These are phyloP conservation scores for Narcine bancroftii DNA, from an alignment of 2,113 vertebrate genomes.

Conservation along the genomic window DNA sequence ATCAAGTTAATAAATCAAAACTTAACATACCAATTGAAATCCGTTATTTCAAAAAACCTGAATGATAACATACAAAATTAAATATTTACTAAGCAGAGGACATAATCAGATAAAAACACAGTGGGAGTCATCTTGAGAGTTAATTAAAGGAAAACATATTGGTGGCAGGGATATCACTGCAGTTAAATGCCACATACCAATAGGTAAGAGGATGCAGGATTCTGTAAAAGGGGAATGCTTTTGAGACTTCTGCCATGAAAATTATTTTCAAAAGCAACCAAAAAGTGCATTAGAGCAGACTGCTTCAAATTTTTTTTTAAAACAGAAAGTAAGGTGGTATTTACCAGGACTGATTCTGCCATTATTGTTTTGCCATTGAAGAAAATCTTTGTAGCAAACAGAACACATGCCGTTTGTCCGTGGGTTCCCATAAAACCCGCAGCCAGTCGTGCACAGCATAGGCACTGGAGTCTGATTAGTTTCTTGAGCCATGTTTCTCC, in stretches of 20 bases:
- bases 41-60: background rate
- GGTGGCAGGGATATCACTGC: background rate
- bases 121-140: background rate
- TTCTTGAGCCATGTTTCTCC: constrained; percentile 78
- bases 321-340: constrained; percentile 40
- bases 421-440: constrained; percentile 79
- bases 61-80: background rate
- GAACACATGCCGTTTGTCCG: constrained; percentile 82
- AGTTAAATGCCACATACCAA: background rate
- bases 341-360: constrained; percentile 75
- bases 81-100: background rate
- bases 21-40: background rate
- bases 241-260: background rate
- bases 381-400: constrained; percentile 79
- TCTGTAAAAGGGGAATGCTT: background rate
- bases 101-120: background rate
- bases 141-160: background rate
- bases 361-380: constrained; percentile 75
- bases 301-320: background rate
- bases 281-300: background rate
- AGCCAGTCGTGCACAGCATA: constrained; percentile 78
- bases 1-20: background rate
- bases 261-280: background rate
- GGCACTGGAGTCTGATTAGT: constrained; percentile 80
- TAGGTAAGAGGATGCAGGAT: too few species aligned